Conservation (phyloP, 2,113 vertebrate genomes). For the Delphinus delphis region DNA sequence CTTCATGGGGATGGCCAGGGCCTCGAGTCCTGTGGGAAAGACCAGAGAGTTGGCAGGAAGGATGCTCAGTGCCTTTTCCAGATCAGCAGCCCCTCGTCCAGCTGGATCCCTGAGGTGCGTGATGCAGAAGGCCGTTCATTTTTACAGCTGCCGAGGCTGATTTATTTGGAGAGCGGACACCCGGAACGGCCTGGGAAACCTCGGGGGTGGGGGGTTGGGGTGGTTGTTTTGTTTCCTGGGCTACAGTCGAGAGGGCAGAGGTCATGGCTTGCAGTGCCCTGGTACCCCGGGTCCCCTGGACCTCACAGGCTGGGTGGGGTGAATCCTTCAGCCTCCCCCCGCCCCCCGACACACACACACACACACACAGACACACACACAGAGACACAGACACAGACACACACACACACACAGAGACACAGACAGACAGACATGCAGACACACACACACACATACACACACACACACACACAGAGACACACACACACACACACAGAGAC, state of each 20-base stretch:
- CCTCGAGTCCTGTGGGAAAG: neutral
- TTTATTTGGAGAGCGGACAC: neutral
- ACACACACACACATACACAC: no score
- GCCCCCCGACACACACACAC: no score
- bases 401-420: no score
- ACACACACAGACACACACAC: accelerated
- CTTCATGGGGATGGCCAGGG: neutral
- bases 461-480: no score
- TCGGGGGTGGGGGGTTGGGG: accelerated
- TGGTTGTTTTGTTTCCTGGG: neutral
- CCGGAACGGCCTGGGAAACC: neutral
- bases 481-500: no score
- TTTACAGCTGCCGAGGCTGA: neutral
- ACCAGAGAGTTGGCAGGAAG: neutral
- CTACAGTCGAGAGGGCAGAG: neutral
- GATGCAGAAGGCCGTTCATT: neutral
- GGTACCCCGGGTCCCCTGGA: neutral
- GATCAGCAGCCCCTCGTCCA: neutral
- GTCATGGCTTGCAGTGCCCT: neutral
- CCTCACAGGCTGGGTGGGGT: neutral
- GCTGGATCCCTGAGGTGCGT: neutral
- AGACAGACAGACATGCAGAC: no score
- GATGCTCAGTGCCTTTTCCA: neutral
- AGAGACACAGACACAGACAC: no score
- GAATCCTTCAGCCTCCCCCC: neutral